A percentile compares a stretch with the other conserved stretches of the same genome.
phyloP scores from a whole-genome alignment of 2,113 vertebrate species.

The Eudyptes chrysolophus region DNA sequence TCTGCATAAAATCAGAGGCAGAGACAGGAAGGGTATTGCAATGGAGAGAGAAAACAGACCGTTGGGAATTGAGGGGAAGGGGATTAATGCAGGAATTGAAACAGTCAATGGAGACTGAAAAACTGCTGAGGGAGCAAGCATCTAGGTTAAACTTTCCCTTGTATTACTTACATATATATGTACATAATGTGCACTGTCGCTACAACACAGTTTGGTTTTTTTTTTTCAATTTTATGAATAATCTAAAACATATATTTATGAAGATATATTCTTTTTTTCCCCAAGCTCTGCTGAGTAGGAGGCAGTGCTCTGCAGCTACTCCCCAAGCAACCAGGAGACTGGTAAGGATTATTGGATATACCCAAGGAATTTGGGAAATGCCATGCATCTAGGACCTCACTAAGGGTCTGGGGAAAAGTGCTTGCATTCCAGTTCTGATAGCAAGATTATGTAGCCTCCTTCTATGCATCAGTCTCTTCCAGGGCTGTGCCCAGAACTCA shows the following conservation, averaged over 20 bases:
- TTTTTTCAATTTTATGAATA: not conserved
- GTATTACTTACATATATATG: not conserved
- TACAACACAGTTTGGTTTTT: not conserved
- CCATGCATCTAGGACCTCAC: not conserved
- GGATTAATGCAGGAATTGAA: not conserved
- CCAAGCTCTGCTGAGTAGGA: not conserved
- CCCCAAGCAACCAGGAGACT: not conserved
- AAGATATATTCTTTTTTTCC: not conserved
- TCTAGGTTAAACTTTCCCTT: not conserved
- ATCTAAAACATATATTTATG: not conserved
- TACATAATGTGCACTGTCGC: not conserved
- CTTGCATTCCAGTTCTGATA: not conserved
- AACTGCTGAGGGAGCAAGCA: not conserved
- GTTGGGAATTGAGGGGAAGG: not conserved
- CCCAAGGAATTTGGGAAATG: conserved; percentile 22
- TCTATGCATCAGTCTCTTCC: not conserved
- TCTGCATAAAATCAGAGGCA: not conserved
- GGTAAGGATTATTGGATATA: not conserved
- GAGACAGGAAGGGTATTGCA: not conserved
- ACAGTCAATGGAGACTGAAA: not conserved
- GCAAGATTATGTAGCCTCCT: not conserved
- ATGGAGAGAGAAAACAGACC: not conserved
- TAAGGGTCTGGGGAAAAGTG: not conserved
- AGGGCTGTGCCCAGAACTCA: not conserved
- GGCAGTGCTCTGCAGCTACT: not conserved